A percentile compares a stretch with the other conserved stretches of the same genome.
These are phyloP conservation scores for Eupristina koningsbergeri DNA, from an alignment of 1,140 invertebrate genomes.

Conservation along the genomic window DNA sequence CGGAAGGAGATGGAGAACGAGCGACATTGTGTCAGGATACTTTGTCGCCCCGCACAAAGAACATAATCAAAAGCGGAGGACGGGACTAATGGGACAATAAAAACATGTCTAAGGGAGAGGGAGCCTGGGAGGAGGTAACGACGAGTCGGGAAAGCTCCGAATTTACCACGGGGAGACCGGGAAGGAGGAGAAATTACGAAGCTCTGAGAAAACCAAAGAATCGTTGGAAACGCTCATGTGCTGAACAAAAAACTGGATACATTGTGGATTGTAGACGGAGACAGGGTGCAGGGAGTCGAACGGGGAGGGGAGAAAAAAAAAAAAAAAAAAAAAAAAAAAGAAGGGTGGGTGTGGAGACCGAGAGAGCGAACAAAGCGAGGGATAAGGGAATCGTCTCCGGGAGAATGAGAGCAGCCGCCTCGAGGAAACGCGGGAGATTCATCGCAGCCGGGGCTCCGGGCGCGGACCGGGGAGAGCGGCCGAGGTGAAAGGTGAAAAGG, in stretches of 20 bases:
- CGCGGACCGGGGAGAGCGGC: neutral
- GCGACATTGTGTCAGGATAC: conserved; percentile 38
- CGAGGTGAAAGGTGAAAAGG: neutral
- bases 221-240: conserved; percentile 57
- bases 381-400: neutral
- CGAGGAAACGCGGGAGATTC: neutral
- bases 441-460: conserved; percentile 21
- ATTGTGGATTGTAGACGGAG: neutral
- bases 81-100: conserved; percentile 47
- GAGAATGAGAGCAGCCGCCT: neutral
- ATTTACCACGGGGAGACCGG: neutral
- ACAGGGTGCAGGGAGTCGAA: neutral
- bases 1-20: conserved; percentile 27
- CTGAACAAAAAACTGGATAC: conserved; percentile 18
- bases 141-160: conserved; percentile 21
- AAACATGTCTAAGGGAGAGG: conserved; percentile 12
- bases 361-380: neutral
- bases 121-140: neutral
- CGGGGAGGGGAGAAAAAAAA: conserved; percentile 43
- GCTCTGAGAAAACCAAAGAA: neutral
- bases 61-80: conserved; percentile 49
- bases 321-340: conserved; percentile 55
- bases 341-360: neutral
- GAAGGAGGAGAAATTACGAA: neutral
- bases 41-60: conserved; percentile 45